A percentile compares a stretch with the other conserved stretches of the same genome.
Evolutionary conservation across 2,888 invertebrate genomes (phyloP).

Genomic region (Drosophila pegasa): DNA sequence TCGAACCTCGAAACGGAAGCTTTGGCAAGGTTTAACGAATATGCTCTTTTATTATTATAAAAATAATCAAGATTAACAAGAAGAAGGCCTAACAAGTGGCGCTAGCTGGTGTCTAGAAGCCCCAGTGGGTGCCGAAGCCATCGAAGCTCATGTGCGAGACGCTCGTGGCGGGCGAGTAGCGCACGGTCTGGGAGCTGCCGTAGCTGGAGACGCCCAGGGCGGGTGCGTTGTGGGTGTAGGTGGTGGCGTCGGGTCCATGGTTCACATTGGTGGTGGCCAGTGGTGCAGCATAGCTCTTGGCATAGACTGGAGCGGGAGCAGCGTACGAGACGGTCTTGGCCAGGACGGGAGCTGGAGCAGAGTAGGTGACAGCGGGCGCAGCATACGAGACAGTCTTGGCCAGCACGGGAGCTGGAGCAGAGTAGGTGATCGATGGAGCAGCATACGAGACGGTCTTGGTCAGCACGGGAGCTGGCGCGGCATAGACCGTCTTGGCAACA

Average conservation of each 20-base stretch:
- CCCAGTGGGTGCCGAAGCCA: constrained; percentile 88
- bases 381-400: constrained; percentile 61
- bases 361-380: constrained; percentile 58
- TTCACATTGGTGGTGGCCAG: constrained; percentile 69
- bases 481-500: constrained; percentile 67
- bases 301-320: constrained; percentile 24
- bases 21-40: constrained; percentile 32
- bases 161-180: constrained; percentile 86
- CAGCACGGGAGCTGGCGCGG: constrained; percentile 69
- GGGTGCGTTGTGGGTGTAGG: constrained; percentile 83
- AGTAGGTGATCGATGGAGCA: constrained; percentile 47
- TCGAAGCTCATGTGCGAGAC: constrained; percentile 89
- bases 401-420: constrained; percentile 69
- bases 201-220: constrained; percentile 81
- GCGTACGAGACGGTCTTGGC: constrained; percentile 66
- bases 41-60: constrained; percentile 35
- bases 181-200: constrained; percentile 84
- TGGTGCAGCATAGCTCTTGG: constrained; percentile 59
- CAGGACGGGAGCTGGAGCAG: constrained; percentile 75
- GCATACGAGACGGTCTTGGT: constrained; percentile 59
- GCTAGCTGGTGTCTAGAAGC: constrained; percentile 86
- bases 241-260: constrained; percentile 76
- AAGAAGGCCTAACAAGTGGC: constrained; percentile 42
- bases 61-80: constrained; percentile 56
- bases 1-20: constrained; percentile 41